Base-by-base conservation (phyloP, 2,113 vertebrate genomes). In the Tragulus kanchil region DNA sequence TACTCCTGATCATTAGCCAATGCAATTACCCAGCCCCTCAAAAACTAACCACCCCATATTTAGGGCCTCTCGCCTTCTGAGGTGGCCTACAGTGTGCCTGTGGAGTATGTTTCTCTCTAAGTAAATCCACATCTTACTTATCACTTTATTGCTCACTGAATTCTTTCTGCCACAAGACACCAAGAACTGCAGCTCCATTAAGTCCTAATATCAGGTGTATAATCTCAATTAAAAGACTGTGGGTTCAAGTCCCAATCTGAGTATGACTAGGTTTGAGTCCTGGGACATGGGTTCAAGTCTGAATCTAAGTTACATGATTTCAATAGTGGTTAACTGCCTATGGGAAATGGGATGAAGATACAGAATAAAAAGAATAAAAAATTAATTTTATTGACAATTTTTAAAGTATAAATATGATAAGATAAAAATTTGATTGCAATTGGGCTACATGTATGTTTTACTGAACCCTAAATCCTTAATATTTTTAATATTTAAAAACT, bases 371-470 rank as follows among this genome's bases (percentile, higher is more conserved):
- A 94, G 28, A 48, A 90, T 67, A 36, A 36, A 36, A 36, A 36
- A 85, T 91, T 25, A 65, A 56, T 58, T 17, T 31, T 65, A 58
- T 23, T 21, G 90, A 58, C 26, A 23, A 79, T n/a, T 86, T 94
- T 28, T 45, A 56, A 81, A 88, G 75, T 25, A 62, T 67, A 42
- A 88, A 42, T 50, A 25, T 36, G 28, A n/a, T 28, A 78, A 93
- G 28, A 71, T 58, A 71, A 95, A 85, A 94, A 10, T 28, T 56
- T 90, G 5, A 89, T 95, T 90, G 6, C 61, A 93, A 56, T 59
- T 90, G 19, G 10, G 58, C 28, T 94, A 2, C 3, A 25, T 59
- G 19, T 67, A 1, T 85, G 3, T 19, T 67, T 75, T 14, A 62
- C 12, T 93, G 31, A 75, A 17, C n/a, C 90, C 64, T 79, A 1